Evolutionary conservation across 1,140 invertebrate genomes (phyloP), one percentile per base, ranked within the genome.

Genomic region (Diorhabda elongata): DNA sequence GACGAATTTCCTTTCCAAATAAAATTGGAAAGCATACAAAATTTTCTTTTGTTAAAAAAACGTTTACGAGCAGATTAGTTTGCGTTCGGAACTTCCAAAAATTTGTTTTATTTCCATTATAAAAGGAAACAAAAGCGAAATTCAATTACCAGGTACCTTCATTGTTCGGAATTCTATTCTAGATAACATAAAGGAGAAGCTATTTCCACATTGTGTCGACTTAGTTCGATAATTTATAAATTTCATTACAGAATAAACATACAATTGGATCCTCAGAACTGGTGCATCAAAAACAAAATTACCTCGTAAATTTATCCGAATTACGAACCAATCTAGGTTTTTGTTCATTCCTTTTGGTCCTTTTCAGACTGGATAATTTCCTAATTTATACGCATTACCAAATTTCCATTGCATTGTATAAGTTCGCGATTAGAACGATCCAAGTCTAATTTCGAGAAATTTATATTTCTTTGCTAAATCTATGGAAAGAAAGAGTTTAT

Each of bases 351-450:
- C 57, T 41, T 45, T 52, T 67, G 9, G 57, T 67, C 65, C 58
- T 60, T 60, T 67, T 60, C 57, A 47, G 11, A 58, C 58, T 45
- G 57, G 42, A 60, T 67, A 67, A 67, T 67, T 67, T 61, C 45
- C 57, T 67, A 67, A 67, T 67, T 67, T 67, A 67, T 67, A 67
- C 65, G 65, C 65, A 67, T 60, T 64, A 45, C 57, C 58, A 59
- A 67, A 67, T 67, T 67, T 60, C 43, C 65, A 47, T 45, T 61
- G 65, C 65, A 45, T 65, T 65, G 26, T 26, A 26, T 26, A 26
- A 26, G 26, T 26, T 26, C 26, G 26, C 26, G 26, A 26, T 26
- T 26, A 26, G 26, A 26, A 26, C 26, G 26, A 26, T 26, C 26
- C 26, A 26, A 26, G 26, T 26, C 26, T 26, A 26, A 26, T 26